A percentile compares a stretch with the other conserved stretches of the same genome.
Evolutionary conservation across 2,113 vertebrate genomes (phyloP).

Genomic region (Acrocephalus arundinaceus): DNA sequence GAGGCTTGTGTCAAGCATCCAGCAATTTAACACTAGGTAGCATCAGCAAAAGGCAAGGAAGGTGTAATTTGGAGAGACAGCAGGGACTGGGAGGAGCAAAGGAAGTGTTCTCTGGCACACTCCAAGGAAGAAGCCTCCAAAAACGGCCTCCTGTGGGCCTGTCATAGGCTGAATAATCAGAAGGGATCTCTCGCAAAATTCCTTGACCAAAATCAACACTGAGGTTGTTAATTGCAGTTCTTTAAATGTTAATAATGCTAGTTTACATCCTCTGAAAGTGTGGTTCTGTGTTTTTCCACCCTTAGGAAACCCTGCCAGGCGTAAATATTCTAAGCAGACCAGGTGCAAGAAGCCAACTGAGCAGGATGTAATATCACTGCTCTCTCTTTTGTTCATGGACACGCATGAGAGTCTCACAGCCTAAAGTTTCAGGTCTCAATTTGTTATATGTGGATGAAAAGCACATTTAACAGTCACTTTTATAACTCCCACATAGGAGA

Average conservation of each 20-base stretch:
- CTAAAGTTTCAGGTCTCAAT: neutral
- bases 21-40: neutral
- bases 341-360: neutral
- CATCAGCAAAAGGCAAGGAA: neutral
- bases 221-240: neutral
- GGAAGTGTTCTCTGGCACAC: neutral
- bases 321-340: neutral
- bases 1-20: neutral
- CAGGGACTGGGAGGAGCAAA: neutral
- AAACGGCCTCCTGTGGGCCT: neutral
- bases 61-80: neutral
- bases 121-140: neutral
- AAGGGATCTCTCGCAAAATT: neutral
- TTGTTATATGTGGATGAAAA: neutral
- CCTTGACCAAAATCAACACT: neutral
- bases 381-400: neutral
- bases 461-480: neutral
- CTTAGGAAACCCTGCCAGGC: neutral
- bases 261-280: neutral
- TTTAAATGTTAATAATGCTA: neutral
- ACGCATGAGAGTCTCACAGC: rapidly evolving
- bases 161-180: neutral
- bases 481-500: rapidly evolving
- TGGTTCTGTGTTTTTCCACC: neutral
- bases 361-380: neutral